Evolutionary conservation across 2,113 vertebrate species (phyloP).

Genomic region (Pseudopodoces humilis): DNA sequence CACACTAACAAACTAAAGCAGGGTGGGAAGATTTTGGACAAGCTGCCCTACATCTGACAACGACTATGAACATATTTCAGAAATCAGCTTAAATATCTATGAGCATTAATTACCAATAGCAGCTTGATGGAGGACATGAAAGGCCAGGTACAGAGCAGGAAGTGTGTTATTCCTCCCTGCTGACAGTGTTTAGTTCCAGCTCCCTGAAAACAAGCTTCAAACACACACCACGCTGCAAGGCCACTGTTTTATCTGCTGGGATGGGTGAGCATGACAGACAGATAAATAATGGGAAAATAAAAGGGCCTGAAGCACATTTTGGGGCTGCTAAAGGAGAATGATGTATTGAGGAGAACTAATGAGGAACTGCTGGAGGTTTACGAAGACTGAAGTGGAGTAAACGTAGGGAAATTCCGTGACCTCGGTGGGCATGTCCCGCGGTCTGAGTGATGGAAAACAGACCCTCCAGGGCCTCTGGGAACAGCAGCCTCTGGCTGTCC

Average conservation of each 20-base stretch:
- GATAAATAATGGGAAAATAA: constrained; percentile 19
- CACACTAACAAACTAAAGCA: neutral
- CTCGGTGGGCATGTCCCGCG: neutral
- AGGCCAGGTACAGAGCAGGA: constrained; percentile 10
- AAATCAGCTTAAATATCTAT: neutral
- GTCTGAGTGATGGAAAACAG: constrained; percentile 19
- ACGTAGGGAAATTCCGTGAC: neutral
- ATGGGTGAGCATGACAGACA: neutral
- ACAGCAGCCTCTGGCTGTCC: neutral
- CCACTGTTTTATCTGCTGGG: neutral
- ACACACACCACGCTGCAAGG: neutral
- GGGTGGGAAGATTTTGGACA: neutral
- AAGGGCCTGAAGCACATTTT: constrained; percentile 10
- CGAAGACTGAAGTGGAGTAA: constrained; percentile 12
- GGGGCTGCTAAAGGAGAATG: neutral
- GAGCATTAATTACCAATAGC: neutral
- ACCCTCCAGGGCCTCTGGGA: neutral
- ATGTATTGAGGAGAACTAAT: constrained; percentile 18
- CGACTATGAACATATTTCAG: neutral
- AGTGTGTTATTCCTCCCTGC: neutral
- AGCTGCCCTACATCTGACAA: neutral
- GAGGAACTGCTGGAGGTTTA: constrained; percentile 42
- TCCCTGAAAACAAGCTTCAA: neutral
- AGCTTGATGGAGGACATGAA: neutral
- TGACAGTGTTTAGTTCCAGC: constrained; percentile 30